These are phyloP conservation scores for Smittia aterrima DNA, from an alignment of 2,888 invertebrate genomes.

Conservation along the genomic window DNA sequence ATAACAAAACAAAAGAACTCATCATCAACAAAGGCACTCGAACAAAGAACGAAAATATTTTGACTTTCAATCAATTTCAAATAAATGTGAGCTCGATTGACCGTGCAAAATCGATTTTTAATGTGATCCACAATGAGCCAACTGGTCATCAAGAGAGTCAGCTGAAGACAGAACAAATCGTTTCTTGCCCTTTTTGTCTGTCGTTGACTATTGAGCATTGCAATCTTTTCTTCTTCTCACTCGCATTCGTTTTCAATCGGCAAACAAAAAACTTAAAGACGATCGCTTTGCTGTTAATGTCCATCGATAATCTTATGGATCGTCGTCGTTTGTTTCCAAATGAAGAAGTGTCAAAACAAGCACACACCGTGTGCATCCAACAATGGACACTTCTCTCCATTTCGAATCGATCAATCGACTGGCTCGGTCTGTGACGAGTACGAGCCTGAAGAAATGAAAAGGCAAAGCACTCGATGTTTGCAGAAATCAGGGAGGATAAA, in stretches of 20 bases:
- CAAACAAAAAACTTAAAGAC: not conserved
- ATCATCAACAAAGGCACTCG: not conserved
- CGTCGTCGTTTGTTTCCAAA: not conserved
- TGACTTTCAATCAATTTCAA: constrained; percentile 27
- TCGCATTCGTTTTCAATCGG: not conserved
- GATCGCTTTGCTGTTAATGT: constrained; percentile 32
- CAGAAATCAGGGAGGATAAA: constrained; percentile 7
- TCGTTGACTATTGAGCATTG: not conserved
- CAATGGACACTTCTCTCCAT: not conserved
- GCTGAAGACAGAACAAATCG: constrained; percentile 19
- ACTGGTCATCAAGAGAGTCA: not conserved
- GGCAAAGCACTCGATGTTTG: constrained; percentile 5
- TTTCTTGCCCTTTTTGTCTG: constrained; percentile 26
- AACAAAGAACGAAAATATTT: constrained; percentile 9
- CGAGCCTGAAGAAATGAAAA: not conserved
- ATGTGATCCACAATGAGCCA: constrained; percentile 17
- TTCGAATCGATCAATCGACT: constrained; percentile 20
- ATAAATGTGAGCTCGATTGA: constrained; percentile 35
- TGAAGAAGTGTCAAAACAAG: constrained; percentile 38
- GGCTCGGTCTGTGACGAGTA: not conserved
- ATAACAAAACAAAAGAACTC: not conserved
- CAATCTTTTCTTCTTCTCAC: not conserved
- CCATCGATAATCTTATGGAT: constrained; percentile 38
- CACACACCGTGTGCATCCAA: constrained; percentile 14
- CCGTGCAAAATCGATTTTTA: constrained; percentile 27